phyloP scores from a whole-genome alignment of 2,888 invertebrate genomes.

The Uloborus plumipes region DNA sequence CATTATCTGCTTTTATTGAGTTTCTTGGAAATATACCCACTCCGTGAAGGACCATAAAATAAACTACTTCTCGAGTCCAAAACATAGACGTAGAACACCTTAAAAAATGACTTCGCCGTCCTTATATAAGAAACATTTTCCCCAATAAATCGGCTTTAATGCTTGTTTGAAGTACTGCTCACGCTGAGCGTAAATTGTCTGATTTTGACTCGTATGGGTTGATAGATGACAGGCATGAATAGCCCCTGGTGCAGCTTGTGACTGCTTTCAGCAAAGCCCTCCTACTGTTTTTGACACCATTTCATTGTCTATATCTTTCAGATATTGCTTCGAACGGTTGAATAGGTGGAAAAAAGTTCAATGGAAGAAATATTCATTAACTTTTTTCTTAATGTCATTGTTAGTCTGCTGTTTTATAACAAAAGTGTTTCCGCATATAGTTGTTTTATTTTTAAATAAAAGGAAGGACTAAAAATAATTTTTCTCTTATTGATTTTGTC shows the following conservation, averaged over 20 bases:
- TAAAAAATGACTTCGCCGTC: constrained; percentile 35
- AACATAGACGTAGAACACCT: constrained; percentile 32
- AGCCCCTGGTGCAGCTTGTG: constrained; percentile 24
- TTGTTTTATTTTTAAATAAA: too few species aligned
- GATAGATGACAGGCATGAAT: constrained; percentile 56
- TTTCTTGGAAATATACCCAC: too few species aligned
- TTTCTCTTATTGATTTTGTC: too few species aligned
- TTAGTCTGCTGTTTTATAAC: too few species aligned
- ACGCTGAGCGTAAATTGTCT: constrained; percentile 37
- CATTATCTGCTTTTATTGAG: too few species aligned
- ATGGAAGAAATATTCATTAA: too few species aligned
- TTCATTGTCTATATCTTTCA: constrained; percentile 27
- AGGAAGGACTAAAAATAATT: too few species aligned
- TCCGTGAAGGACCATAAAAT: too few species aligned
- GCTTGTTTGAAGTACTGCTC: constrained; percentile 26
- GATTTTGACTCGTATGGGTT: constrained; percentile 51
- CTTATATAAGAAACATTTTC: constrained; percentile 17
- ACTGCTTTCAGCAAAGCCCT: constrained; percentile 37
- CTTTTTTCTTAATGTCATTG: too few species aligned
- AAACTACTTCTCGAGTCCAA: background rate
- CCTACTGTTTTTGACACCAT: constrained; percentile 49
- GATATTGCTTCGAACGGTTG: too few species aligned
- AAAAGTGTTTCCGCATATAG: too few species aligned
- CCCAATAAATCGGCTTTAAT: constrained; percentile 47
- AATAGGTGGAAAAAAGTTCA: too few species aligned